Conservation (phyloP, 2,797 vertebrate genomes). For the Adrianichthys oophorus region DNA sequence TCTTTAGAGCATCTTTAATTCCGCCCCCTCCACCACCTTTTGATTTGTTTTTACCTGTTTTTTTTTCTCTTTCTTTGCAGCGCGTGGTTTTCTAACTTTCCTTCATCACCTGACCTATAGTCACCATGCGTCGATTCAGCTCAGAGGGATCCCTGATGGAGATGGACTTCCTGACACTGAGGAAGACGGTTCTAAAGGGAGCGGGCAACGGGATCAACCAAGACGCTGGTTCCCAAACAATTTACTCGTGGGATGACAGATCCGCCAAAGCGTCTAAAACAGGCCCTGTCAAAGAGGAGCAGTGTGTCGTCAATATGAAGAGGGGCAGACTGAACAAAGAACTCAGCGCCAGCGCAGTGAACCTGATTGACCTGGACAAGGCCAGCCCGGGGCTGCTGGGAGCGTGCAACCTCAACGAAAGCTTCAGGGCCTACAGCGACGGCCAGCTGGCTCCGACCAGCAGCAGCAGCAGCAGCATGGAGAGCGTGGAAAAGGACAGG, state of each 20-base stretch:
- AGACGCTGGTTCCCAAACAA: constrained; percentile 19
- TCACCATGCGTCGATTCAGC: constrained; percentile 75
- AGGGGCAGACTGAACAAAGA: constrained; percentile 55
- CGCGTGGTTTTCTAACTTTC: background rate
- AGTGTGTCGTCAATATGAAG: rapidly evolving
- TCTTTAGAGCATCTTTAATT: background rate
- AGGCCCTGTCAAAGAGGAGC: constrained; percentile 39
- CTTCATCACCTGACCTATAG: background rate
- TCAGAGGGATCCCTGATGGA: constrained; percentile 80
- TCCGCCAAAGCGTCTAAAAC: rapidly evolving
- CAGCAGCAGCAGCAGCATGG: constrained; percentile 41
- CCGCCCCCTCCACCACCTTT: background rate
- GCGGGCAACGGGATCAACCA: constrained; percentile 7
- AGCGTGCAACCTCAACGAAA: constrained; percentile 54
- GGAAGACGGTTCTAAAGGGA: constrained; percentile 30
- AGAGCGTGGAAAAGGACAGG: constrained; percentile 27
- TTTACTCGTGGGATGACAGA: background rate
- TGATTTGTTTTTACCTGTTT: background rate
- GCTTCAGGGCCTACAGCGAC: constrained; percentile 83
- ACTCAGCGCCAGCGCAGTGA: constrained; percentile 70
- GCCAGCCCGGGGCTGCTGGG: constrained; percentile 46
- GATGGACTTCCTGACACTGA: constrained; percentile 73
- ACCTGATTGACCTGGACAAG: constrained; percentile 50
- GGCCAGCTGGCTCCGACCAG: constrained; percentile 69
- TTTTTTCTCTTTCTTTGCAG: constrained; percentile 7